Percentiles rank a stretch among this genome's conserved stretches.
These are phyloP conservation scores for Notothenia coriiceps DNA, from an alignment of 2,113 vertebrate genomes.

Conservation along the genomic window DNA sequence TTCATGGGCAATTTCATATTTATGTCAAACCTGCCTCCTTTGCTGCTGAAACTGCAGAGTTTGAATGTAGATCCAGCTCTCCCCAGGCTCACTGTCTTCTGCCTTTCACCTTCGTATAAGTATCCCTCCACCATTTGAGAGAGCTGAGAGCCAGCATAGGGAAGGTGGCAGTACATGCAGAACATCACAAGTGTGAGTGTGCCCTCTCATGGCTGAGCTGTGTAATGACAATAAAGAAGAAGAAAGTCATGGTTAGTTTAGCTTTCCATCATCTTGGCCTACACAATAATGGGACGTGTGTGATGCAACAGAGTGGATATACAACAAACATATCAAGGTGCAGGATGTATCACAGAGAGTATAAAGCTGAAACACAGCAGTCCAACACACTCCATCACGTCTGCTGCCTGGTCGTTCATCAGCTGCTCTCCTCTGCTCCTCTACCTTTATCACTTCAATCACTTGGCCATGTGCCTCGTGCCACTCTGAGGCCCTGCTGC, in stretches of 20 bases:
- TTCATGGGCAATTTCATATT: conserved; percentile 15
- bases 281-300: conserved; percentile 30
- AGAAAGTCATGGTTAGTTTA: conserved; percentile 44
- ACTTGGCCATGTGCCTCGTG: conserved; percentile 72
- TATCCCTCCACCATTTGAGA: conserved; percentile 69
- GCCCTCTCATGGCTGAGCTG: conserved; percentile 73
- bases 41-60: conserved; percentile 23
- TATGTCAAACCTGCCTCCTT: conserved; percentile 3
- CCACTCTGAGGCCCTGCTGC: conserved; percentile 63
- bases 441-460: conserved; percentile 78
- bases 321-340: conserved; percentile 56
- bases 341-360: conserved; percentile 34
- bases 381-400: conserved; percentile 63
- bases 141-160: conserved; percentile 33
- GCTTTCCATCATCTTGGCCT: conserved; percentile 43
- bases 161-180: conserved; percentile 10
- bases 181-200: conserved; percentile 59
- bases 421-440: conserved; percentile 44
- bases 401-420: conserved; percentile 53
- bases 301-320: conserved; percentile 43
- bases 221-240: conserved; percentile 49
- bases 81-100: conserved; percentile 25
- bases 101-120: conserved; percentile 30
- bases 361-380: conserved; percentile 49
- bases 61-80: conserved; percentile 39